Evolutionary conservation across 2,113 vertebrate genomes (phyloP), one percentile per base, ranked within the genome.

Genomic region (Trachemys scripta): DNA sequence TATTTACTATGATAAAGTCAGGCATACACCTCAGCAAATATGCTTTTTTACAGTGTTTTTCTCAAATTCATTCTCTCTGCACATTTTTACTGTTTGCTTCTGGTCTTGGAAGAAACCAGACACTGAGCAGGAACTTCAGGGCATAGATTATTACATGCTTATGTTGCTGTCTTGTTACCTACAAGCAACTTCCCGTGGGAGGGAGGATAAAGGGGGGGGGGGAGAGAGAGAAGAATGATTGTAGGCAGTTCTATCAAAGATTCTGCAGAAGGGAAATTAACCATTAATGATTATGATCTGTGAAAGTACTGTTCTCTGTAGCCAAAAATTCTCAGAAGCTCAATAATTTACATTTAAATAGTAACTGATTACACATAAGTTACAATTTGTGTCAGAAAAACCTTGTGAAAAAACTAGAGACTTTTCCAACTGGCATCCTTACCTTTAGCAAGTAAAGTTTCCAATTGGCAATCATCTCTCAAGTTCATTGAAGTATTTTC

Each of bases 311-410:
- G 35, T 83, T 83, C 87, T 89, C 50, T 72, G 76, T 89, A 90
- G 57, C 16, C 88, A 89, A 94, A 86, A 92, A 91, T 54, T 65
- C 8, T 5, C 38, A 94, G 65, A 93, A 90, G 47, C 57, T 85
- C 75, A 85, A 45, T 62, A 88, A 84, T 88, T 94, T 96, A 80
- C 80, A 92, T 92, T 96, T 95, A 54, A 94, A 90, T 84, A 93
- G 69, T 35, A 94, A 92, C 49, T 90, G 83, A 91, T 92, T 94
- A 96, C n/a, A 92, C 3, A 27, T n/a, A 84, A 95, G 54, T 89
- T 92, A 83, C 53, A 90, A 35, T 3, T 59, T 84, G 20, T 84
- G 80, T 87, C 90, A 80, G 49, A 78, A 95, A 95, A 89, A 83
- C 38, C 86, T 69, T 87, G 95, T 42, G 82, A 89, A 31, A 90